Base-by-base conservation (phyloP, 30 jellyfish, hydroid and myxozoan species). In the Cassiopea xamachana region DNA sequence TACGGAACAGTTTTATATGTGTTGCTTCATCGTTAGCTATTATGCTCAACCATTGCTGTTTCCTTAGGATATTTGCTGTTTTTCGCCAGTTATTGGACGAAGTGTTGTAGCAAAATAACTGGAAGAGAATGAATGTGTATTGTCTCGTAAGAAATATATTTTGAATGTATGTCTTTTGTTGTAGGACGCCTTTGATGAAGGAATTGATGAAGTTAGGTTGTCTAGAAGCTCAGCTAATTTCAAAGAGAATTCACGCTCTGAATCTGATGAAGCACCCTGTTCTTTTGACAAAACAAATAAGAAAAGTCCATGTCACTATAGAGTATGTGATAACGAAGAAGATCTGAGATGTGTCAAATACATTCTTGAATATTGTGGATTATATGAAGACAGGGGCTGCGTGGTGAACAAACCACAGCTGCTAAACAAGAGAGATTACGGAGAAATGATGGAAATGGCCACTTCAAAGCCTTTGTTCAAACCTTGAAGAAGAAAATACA, bases 351-450 rank as follows among this genome's bases (percentile, higher is more conserved):
- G 93, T 67, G 86, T 93, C 39, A 95, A 91, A 47, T 88, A 93
- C 60, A 81, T 86, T 47, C 88, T 93, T 18, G 98, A 93, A 60
- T 93, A 93, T 83, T 93, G 98, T 71, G 86, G 90, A 12, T 51
- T 51, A 7, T 93, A 80, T 60, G 98, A 93, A 48, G 98, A 93
- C 75, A 48, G 98, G 46, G 98, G 98, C 39, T 93, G 98, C 55
- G 96, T 93, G 8, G 89, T 93, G 2, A 82, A 81, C 75, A 93
- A 88, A 73, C 98, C 98, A 7, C 98, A 93, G 55, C 60, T 93
- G 43, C 75, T 93, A 81, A 93, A 87, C 79, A 93, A 93, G 71
- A 69, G 51, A 58, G 78, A 45, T 60, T 27, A 39, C 10, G 88
- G 68, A 48, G 96, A 88, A 19, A 77, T 92, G 92, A 46, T 61